Base-by-base conservation (phyloP, 1,140 invertebrate species). In the Laodelphax striatellus region DNA sequence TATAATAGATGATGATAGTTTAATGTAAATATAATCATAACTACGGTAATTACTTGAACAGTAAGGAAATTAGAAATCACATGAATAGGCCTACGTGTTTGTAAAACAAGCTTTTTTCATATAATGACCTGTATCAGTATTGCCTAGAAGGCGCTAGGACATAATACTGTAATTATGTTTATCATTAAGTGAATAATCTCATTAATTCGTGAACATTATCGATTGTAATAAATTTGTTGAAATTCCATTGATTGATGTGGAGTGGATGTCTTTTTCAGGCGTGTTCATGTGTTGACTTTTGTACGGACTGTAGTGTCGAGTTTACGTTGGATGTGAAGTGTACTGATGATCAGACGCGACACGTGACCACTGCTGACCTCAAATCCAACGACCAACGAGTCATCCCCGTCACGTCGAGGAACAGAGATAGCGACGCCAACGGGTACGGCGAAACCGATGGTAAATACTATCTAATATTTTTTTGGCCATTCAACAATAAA, bases 261-360 rank as follows among this genome's bases (percentile, higher is more conserved):
- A 22, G 17, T 22, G 50, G 14, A 28, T 28, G 2, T 28, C 2
- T 52, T 2, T 63, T 69, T 22, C 73, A 92, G 78, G 96, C 99
- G 74, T 99, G 97, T 71, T 86, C 87, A 42, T 99, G 97, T 72
- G 82, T 86, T 46, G 96, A 99, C 76, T 99, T 99, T 72, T 99
- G 97, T 76, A 82, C 85, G 19, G 90, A 97, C 60, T 99, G 97
- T 75, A 94, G 94, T 64, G 95, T 99, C 0, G 94, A 99, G 73
- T 98, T 99, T 70, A 94, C 89, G 0, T 73, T 99, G 46, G 92
- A 99, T 75, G 96, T 98, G 0, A 95, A 94, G 74, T 98, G 94
- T 73, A 80, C 81, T 8, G 94, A 95, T 69, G 94, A 98, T 61
- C 82, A 92, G 71, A 98, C 94, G 0, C 78, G 88, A 46, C 87